A percentile compares a stretch with the other conserved stretches of the same genome.
Evolutionary conservation across 1,140 invertebrate species (phyloP).

Genomic region (Zaprionus inermis): DNA sequence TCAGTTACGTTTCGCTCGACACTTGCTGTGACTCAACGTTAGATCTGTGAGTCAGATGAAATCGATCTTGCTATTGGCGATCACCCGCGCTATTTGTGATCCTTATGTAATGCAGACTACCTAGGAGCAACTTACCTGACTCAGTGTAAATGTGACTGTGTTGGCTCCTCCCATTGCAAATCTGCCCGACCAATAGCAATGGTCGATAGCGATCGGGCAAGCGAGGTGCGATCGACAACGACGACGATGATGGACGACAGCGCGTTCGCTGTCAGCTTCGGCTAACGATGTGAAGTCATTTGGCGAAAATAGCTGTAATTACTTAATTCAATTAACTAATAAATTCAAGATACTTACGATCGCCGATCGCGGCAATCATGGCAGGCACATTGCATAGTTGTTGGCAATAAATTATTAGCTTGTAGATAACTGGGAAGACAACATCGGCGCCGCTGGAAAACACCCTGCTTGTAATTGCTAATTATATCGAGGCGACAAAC

Average conservation of each 20-base stretch:
- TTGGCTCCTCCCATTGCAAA: constrained; percentile 35
- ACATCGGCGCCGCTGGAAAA: constrained; percentile 21
- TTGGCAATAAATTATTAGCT: constrained; percentile 61
- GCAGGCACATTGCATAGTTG: constrained; percentile 13
- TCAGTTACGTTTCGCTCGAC: not conserved
- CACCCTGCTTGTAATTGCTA: constrained; percentile 59
- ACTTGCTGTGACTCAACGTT: not conserved
- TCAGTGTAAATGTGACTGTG: not conserved
- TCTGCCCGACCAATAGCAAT: constrained; percentile 34
- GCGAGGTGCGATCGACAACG: constrained; percentile 8
- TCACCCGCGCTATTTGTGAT: constrained; percentile 4
- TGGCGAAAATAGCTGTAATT: constrained; percentile 66
- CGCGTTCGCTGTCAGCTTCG: constrained; percentile 5
- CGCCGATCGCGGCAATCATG: constrained; percentile 17
- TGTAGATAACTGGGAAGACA: constrained; percentile 40
- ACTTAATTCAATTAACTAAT: constrained; percentile 71
- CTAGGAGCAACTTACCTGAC: not conserved
- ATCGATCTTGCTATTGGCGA: not conserved
- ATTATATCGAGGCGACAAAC: constrained; percentile 55
- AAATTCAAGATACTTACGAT: constrained; percentile 56
- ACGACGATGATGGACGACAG: constrained; percentile 17
- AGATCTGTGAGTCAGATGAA: not conserved
- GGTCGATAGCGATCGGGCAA: constrained; percentile 24
- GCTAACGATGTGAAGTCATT: constrained; percentile 57
- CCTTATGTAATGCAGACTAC: constrained; percentile 18